Evolutionary conservation across 2,113 vertebrate genomes (phyloP).

Genomic region (Alethe castanea): DNA sequence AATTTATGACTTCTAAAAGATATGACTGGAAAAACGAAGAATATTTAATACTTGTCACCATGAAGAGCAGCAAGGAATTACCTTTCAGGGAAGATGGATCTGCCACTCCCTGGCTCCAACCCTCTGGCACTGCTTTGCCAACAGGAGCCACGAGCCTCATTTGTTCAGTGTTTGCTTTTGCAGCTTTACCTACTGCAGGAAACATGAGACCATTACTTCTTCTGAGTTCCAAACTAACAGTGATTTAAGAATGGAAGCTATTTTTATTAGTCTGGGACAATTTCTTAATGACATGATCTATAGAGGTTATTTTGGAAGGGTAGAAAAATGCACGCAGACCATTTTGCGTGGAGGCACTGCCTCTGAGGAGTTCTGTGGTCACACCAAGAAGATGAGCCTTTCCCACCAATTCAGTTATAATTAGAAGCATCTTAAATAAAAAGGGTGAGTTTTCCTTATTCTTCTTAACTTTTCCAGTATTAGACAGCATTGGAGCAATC

Average conservation of each 20-base stretch:
- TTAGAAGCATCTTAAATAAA: background rate
- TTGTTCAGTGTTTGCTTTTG: background rate
- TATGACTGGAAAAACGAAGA: background rate
- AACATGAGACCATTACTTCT: background rate
- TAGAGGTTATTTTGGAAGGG: background rate
- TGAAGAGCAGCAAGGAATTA: background rate
- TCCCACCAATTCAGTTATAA: background rate
- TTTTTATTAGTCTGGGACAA: background rate
- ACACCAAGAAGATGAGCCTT: background rate
- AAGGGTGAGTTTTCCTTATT: background rate
- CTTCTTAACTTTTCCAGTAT: background rate
- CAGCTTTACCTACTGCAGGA: background rate
- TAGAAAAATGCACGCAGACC: background rate
- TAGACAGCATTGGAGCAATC: background rate
- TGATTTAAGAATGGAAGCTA: background rate
- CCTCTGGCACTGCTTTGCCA: fast-evolving
- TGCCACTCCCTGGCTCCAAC: background rate
- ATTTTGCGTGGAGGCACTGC: background rate
- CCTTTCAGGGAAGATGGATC: background rate
- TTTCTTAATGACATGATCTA: background rate
- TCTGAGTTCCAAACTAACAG: background rate
- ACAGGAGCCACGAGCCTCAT: background rate
- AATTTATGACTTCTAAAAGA: background rate
- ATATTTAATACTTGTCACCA: background rate
- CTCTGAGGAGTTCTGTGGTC: background rate